Evolutionary conservation across 2,888 invertebrate species (phyloP).

Genomic region (Caenorhabditis doughertyi): DNA sequence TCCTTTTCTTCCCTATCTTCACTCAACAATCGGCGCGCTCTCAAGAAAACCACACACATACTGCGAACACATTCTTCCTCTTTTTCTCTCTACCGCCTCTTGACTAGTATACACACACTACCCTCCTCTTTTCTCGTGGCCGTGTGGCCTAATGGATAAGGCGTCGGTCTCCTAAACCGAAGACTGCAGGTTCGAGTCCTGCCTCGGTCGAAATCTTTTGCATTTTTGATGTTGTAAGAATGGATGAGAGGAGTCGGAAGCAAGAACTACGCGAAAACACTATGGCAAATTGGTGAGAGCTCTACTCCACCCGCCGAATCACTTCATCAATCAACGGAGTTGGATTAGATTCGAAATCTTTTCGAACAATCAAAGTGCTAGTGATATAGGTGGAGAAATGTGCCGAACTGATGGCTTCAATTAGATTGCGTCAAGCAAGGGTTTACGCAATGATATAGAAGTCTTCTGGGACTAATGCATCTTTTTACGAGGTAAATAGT

Average conservation of each 20-base stretch:
- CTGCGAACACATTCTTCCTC: constrained; percentile 17
- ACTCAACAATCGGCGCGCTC: constrained; percentile 1
- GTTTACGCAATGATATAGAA: constrained; percentile 7
- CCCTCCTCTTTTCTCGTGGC: constrained; percentile 36
- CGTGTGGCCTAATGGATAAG: constrained; percentile 80
- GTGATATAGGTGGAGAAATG: constrained; percentile 44
- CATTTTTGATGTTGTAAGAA: constrained; percentile 8
- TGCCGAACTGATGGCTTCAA: constrained; percentile 49
- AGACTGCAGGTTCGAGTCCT: constrained; percentile 80
- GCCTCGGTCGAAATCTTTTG: constrained; percentile 66
- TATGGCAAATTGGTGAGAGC: constrained; percentile 48
- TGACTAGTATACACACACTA: constrained; percentile 37
- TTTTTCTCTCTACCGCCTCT: constrained; percentile 10
- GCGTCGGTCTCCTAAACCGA: constrained; percentile 82
- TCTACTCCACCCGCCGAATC: constrained; percentile 40
- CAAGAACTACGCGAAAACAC: background rate
- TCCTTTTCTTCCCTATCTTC: constrained; percentile 1
- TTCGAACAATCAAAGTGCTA: constrained; percentile 60
- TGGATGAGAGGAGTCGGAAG: constrained; percentile 13
- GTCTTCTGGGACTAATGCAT: background rate
- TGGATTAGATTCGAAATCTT: constrained; percentile 57
- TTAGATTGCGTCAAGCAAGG: constrained; percentile 45
- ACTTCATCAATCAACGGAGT: constrained; percentile 59
- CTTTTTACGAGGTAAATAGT: background rate
- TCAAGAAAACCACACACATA: constrained; percentile 41